Evolutionary conservation across 1,140 invertebrate species (phyloP).

Genomic region (Pinna nobilis): DNA sequence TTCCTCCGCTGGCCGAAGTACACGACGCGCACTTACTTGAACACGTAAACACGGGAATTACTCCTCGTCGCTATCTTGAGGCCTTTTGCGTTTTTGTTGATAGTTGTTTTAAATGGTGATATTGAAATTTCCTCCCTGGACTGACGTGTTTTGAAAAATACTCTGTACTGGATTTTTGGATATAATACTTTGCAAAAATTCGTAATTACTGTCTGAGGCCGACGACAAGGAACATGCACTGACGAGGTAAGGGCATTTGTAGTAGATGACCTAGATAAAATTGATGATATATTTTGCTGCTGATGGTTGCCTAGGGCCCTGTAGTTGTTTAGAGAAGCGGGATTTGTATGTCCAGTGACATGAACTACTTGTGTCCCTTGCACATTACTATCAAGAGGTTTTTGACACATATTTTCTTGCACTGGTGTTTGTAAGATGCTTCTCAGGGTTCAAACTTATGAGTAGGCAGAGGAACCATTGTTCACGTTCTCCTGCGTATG

Average conservation of each 20-base stretch:
- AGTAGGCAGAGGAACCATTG: constrained; percentile 14
- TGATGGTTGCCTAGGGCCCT: not conserved
- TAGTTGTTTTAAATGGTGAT: not conserved
- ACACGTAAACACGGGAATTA: no score
- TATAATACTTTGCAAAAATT: not conserved
- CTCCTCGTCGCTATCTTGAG: not conserved
- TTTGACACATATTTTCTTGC: constrained; percentile 31
- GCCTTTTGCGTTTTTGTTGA: not conserved
- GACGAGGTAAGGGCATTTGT: not conserved
- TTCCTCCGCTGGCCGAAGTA: not conserved
- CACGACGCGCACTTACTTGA: not conserved
- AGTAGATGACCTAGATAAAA: not conserved
- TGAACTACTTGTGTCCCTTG: constrained; percentile 17
- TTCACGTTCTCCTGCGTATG: not conserved
- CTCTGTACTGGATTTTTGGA: not conserved
- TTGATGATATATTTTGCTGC: not conserved
- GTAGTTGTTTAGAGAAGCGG: constrained; percentile 18
- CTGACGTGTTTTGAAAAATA: constrained; percentile 1
- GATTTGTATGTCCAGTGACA: constrained; percentile 30
- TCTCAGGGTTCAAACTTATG: not conserved
- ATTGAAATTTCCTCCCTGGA: not conserved
- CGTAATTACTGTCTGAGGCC: not conserved
- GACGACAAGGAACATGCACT: not conserved
- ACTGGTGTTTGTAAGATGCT: constrained; percentile 30
- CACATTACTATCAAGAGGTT: constrained; percentile 25